Evolutionary conservation across 1,140 invertebrate species (phyloP).

Genomic region (Drosophila sp.): DNA sequence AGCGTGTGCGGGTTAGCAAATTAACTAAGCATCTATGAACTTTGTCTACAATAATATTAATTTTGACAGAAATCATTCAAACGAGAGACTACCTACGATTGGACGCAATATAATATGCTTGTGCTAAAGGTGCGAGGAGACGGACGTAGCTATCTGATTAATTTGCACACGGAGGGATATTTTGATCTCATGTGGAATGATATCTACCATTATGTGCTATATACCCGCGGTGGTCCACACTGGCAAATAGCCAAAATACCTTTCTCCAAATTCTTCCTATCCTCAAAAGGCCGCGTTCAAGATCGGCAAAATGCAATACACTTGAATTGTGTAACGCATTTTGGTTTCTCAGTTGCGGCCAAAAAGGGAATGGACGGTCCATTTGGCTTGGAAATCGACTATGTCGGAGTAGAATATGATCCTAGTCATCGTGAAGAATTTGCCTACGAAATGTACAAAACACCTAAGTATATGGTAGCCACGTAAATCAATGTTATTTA

Average conservation of each 20-base stretch:
- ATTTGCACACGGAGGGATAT: slow-evolving; percentile 89
- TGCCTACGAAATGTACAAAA: slow-evolving; percentile 96
- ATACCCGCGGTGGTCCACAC: slow-evolving; percentile 97
- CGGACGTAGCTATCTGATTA: slow-evolving; percentile 93
- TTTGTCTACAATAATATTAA: neutral
- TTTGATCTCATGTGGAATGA: slow-evolving; percentile 94
- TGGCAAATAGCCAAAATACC: slow-evolving; percentile 97
- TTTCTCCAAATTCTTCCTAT: slow-evolving; percentile 96
- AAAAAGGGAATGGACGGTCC: slow-evolving; percentile 89
- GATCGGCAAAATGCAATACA: slow-evolving; percentile 90
- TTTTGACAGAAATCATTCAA: slow-evolving; percentile 92
- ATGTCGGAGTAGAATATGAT: slow-evolving; percentile 93
- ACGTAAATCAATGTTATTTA: slow-evolving; percentile 80
- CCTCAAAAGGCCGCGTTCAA: slow-evolving; percentile 93
- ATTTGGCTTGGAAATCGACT: slow-evolving; percentile 97
- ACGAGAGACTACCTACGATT: slow-evolving; percentile 89
- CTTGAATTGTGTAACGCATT: slow-evolving; percentile 87
- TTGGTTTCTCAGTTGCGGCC: slow-evolving; percentile 93
- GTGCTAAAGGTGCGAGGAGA: slow-evolving; percentile 95
- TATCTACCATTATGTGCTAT: slow-evolving; percentile 92
- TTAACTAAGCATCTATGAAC: neutral
- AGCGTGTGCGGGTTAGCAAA: slow-evolving; percentile 87
- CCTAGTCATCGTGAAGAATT: slow-evolving; percentile 90
- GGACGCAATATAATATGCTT: slow-evolving; percentile 92
- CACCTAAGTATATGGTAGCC: slow-evolving; percentile 88